phyloP scores from a whole-genome alignment of 1,140 invertebrate genomes.

The Gryllus bimaculatus region DNA sequence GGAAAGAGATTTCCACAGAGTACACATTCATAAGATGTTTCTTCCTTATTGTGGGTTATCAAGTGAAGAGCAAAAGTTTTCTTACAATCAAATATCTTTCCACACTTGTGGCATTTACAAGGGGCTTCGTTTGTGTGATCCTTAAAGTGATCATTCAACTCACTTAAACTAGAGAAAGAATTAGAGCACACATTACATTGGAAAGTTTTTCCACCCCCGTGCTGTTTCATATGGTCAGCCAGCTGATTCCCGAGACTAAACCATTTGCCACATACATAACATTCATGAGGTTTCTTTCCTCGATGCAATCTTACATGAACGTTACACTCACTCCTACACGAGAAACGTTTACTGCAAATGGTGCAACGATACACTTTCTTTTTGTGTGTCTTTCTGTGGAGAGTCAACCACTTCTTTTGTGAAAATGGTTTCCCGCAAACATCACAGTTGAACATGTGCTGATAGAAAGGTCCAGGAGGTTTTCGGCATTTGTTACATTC shows the following conservation, averaged over 20 bases:
- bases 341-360: not conserved
- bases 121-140: not conserved
- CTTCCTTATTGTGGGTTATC: not conserved
- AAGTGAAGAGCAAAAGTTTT: not conserved
- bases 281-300: not conserved
- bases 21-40: not conserved
- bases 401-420: not conserved
- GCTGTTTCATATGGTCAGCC: not conserved
- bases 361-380: not conserved
- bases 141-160: not conserved
- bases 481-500: not conserved
- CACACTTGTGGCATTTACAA: constrained; percentile 1
- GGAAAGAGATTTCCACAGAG: not conserved
- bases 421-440: not conserved
- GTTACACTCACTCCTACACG: not conserved
- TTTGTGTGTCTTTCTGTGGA: not conserved
- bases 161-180: not conserved
- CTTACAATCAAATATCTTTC: not conserved
- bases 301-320: not conserved
- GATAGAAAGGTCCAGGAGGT: not conserved
- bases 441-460: constrained; percentile 1
- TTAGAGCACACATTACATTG: not conserved
- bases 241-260: not conserved
- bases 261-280: not conserved
- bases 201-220: not conserved